Base-by-base conservation (phyloP, 92 coral and sea anemone species). In the Pocillopora meandrina region DNA sequence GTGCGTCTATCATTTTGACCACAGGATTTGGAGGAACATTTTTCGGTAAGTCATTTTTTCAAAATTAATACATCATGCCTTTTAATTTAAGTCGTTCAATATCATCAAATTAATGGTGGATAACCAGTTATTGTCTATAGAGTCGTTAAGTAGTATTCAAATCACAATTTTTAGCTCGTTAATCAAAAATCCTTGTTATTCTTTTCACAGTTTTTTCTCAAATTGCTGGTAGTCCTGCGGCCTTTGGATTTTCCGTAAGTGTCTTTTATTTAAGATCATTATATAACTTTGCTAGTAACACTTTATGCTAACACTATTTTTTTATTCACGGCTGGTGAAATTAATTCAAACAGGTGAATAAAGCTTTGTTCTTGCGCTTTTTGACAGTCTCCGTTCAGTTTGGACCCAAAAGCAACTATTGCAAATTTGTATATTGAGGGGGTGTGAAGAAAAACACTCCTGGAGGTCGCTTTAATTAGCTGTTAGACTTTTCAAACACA, bases 231-330 rank as follows among this genome's bases (percentile, higher is more conserved):
- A 90, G 90, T 58, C 84, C 89, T 23, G 86, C 93, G 15, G 93
- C 93, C 10, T 90, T 90, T 77, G 93, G 93, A 76, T 90, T 90
- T 82, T 88, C 93, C 31, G 93, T 90, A 87, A 87, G 93, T 68
- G 5, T 42, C 52, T 42, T 42, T 42, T 42, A 42, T 7, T 42
- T 42, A 13, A 35, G 7, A 3, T 12, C 7, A 42, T 42, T 42
- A 3, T 42, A 0, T 42, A 42, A 42, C 52, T 42, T 2, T 42
- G 52, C 52, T 2, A 42, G 52, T 42, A 3, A 42, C 52, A 42
- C 52, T 3, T 42, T 42, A 42, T 42, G 52, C 52, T 42, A 3
- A 42, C 52, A 42, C 8, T 42, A 7, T 42, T 42, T 42, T 23
- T 26, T 26, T 26, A 26, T 26, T 42, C 52, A 42, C 8, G 52